Conservation (phyloP, 2,888 invertebrate genomes). For the Drosophila cyrtoloma region DNA sequence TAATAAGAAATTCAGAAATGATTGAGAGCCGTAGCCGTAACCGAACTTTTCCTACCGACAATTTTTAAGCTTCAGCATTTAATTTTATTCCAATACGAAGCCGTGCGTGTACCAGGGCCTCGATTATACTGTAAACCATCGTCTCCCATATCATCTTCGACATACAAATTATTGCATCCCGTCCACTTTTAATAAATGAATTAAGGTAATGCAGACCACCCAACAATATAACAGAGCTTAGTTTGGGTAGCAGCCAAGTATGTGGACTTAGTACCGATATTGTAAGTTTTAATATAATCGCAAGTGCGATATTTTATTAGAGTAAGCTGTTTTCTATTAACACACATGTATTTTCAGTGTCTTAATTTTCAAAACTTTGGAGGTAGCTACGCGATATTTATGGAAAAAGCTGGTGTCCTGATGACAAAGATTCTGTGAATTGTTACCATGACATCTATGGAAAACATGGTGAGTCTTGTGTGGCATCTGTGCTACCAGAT, state of each 20-base stretch:
- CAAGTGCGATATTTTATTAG: background rate
- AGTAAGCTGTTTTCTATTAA: background rate
- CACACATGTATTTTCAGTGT: slow-evolving; percentile 33
- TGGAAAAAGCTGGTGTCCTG: slow-evolving; percentile 6
- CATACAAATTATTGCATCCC: background rate
- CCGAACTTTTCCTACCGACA: background rate
- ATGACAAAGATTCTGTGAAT: slow-evolving; percentile 1
- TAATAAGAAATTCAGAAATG: background rate
- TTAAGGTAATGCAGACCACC: background rate
- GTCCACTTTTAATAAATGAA: background rate
- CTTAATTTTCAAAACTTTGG: background rate
- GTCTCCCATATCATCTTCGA: background rate
- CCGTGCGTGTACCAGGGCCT: background rate
- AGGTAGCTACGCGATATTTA: slow-evolving; percentile 1
- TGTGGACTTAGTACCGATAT: slow-evolving; percentile 5
- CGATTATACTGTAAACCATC: background rate
- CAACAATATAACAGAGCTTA: slow-evolving; percentile 1
- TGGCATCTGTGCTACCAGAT: background rate
- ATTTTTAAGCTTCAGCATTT: background rate
- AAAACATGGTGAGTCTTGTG: slow-evolving; percentile 27
- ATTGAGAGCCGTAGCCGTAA: background rate
- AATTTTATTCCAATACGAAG: background rate
- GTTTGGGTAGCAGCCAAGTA: slow-evolving; percentile 2
- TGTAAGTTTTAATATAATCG: slow-evolving; percentile 29
- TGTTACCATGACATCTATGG: slow-evolving; percentile 1